Evolutionary conservation across 1,140 invertebrate genomes (phyloP), one percentile per base, ranked within the genome.

Genomic region (Geopemphigus sp.): DNA sequence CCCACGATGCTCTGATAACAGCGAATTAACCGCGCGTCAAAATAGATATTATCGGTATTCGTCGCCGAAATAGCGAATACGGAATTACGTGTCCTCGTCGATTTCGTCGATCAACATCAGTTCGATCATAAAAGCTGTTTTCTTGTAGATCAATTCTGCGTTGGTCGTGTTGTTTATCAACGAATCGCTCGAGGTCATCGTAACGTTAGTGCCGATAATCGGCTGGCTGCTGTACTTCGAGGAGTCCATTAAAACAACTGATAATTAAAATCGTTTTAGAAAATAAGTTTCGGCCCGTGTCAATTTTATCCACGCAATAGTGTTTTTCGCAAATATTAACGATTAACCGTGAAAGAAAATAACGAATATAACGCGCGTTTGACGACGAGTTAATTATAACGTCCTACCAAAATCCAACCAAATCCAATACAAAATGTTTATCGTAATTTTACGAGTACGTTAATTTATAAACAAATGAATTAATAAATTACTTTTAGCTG

Each of bases 111-210:
- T 78, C 17, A 78, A 61, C 39, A 78, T 78, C 29, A 78, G 12
- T 47, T 78, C 74, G 0, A 78, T 50, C n/a, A 63, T 50, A 26
- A 78, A 78, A 45, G 57, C n/a, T 5, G 57, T 78, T 47, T 22
- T 78, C 50, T 78, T 26, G 19, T 47, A 78, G 0, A n/a, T 11
- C 5, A 15, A 45, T 17, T 76, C 45, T 10, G 19, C n/a, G n/a
- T 5, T 14, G 5, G 11, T 12, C 5, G 4, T 26, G 6, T n/a
- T n/a, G n/a, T 17, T 47, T 47, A 14, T 4, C 11, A 39, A 47
- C 19, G n/a, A 19, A 29, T 26, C 24, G 1, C 47, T 39, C 12
- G 32, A 70, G 4, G 0, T 26, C 56, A 4, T 11, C 5, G 12
- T n/a, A n/a, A n/a, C 5, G 29, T 39, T 15, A n/a, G 39, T 59